phyloP scores from a whole-genome alignment of 2,888 invertebrate species.

The Rhagonycha fulva region DNA sequence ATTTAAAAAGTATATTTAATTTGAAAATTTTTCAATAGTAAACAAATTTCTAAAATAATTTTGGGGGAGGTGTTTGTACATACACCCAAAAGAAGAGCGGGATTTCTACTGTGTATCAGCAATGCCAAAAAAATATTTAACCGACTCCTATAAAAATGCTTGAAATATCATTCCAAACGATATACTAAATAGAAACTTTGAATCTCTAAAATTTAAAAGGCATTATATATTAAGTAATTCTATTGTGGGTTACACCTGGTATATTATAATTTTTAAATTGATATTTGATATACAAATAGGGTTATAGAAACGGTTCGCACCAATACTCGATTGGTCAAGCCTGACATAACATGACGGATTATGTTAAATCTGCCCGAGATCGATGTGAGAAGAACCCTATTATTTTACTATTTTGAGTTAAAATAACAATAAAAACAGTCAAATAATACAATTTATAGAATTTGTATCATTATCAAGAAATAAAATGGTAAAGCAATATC shows the following conservation, averaged over 20 bases:
- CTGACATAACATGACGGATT: conserved; percentile 20
- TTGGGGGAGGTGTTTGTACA: too few relatives aligned
- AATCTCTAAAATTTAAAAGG: neutral
- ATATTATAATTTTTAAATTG: neutral
- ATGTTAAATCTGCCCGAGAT: conserved; percentile 11
- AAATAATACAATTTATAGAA: neutral
- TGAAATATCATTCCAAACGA: too few relatives aligned
- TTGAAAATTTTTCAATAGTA: too few relatives aligned
- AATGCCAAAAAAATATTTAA: too few relatives aligned
- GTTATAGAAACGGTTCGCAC: conserved; percentile 9
- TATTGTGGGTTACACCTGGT: neutral
- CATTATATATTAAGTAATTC: neutral
- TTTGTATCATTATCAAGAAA: neutral
- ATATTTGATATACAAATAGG: neutral
- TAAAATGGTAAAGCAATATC: too few relatives aligned
- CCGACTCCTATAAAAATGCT: too few relatives aligned
- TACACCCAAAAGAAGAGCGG: too few relatives aligned
- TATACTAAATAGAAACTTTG: neutral
- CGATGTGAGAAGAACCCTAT: conserved; percentile 4
- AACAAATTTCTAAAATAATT: too few relatives aligned
- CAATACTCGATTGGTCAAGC: neutral
- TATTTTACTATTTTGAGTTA: neutral
- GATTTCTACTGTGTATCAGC: too few relatives aligned
- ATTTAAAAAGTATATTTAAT: too few relatives aligned
- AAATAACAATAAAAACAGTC: neutral